Evolutionary conservation across 2,113 vertebrate species (phyloP).

Genomic region (Panthera leo): DNA sequence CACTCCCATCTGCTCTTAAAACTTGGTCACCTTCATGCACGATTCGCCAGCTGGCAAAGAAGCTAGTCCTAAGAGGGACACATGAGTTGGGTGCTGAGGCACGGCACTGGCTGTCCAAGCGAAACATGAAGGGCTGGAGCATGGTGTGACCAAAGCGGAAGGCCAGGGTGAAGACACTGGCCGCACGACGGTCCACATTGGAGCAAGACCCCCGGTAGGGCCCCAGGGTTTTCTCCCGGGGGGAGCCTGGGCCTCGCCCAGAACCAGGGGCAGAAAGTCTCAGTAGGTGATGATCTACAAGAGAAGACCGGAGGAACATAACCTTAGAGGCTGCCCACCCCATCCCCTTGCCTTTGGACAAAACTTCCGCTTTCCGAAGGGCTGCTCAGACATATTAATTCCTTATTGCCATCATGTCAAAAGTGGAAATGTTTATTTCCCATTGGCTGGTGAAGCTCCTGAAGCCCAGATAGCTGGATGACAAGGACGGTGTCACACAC

Average conservation of each 20-base stretch:
- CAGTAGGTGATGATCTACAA: conserved; percentile 87
- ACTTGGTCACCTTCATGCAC: conserved; percentile 85
- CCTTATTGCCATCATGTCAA: not conserved
- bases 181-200: conserved; percentile 84
- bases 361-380: not conserved
- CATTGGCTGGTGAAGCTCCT: not conserved
- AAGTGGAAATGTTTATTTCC: not conserved
- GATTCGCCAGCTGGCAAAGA: conserved; percentile 89
- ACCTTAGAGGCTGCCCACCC: not conserved
- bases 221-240: conserved; percentile 71
- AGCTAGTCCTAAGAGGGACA: conserved; percentile 84
- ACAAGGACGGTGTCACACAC: not conserved
- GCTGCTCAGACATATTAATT: not conserved
- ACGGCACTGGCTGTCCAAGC: conserved; percentile 83
- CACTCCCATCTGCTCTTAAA: not conserved
- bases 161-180: conserved; percentile 90
- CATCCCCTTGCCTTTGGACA: not conserved
- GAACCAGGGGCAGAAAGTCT: conserved; percentile 88
- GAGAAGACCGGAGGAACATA: not conserved
- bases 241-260: conserved; percentile 73
- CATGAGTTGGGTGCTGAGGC: conserved; percentile 78
- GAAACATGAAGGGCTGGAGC: conserved; percentile 87
- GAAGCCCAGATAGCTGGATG: not conserved
- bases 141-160: conserved; percentile 90
- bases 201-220: conserved; percentile 85